A percentile compares a stretch with the other conserved stretches of the same genome.
Evolutionary conservation across 1,140 invertebrate genomes (phyloP).

Genomic region (Microplitis mediator): DNA sequence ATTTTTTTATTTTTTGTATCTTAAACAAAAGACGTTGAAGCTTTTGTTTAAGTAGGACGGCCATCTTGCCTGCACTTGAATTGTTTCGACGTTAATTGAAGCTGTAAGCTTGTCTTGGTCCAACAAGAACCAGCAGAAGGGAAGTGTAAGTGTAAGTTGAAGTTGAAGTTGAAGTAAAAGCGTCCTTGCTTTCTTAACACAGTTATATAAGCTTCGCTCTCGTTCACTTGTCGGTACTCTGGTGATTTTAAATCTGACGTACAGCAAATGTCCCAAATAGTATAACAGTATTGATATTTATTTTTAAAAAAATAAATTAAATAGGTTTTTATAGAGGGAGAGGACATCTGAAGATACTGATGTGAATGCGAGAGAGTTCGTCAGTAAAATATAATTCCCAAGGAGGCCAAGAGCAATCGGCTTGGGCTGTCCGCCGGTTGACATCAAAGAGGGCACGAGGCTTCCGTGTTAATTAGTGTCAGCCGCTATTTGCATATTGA

Average conservation of each 20-base stretch:
- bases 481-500: slow-evolving; percentile 62
- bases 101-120: slow-evolving; percentile 10
- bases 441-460: slow-evolving; percentile 58
- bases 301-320: too few relatives aligned
- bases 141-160: background rate
- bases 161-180: background rate
- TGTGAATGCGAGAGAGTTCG: background rate
- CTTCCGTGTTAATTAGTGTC: slow-evolving; percentile 62
- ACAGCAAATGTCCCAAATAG: background rate
- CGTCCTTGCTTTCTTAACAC: too few relatives aligned
- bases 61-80: slow-evolving; percentile 45
- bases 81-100: slow-evolving; percentile 52
- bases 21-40: background rate
- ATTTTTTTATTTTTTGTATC: background rate
- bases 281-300: background rate
- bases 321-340: too few relatives aligned
- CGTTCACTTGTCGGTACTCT: background rate
- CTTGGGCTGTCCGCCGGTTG: slow-evolving; percentile 37
- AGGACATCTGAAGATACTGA: background rate
- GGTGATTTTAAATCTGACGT: background rate
- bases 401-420: background rate
- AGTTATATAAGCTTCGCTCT: too few relatives aligned
- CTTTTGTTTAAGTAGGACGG: slow-evolving; percentile 25
- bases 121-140: background rate
- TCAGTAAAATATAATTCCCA: slow-evolving; percentile 11